Evolutionary conservation across 2,797 vertebrate genomes (phyloP), one percentile per base, ranked within the genome.

Genomic region (Gallinago stenura): DNA sequence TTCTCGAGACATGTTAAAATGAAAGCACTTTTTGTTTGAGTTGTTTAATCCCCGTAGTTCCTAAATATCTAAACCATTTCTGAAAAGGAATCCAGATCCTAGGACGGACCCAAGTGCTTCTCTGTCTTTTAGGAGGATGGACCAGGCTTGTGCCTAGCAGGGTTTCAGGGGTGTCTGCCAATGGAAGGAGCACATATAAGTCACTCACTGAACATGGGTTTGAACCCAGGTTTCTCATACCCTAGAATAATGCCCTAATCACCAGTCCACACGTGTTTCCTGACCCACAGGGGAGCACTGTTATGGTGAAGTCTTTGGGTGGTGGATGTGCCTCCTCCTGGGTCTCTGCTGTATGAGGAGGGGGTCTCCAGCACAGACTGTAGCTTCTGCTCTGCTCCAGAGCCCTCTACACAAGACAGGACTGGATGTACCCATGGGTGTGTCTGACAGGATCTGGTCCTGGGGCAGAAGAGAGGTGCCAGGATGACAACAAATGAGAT

Each of bases 241-340:
- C 12, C 26, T 21, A 64, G 12, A 45, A 28, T 12, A 65, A 57
- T 10, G 2, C 4, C n/a, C 16, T 84, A 25, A 41, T 62, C 22
- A 26, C 15, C 22, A 41, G 17, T 70, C 24, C 69, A 13, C 0
- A 6, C 3, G 3, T 1, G 0, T 81, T 86, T 72, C 33, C 77
- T 81, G 54, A 46, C 8, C 15, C 50, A 11, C 11, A n/a, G 28
- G 11, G 35, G 7, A 46, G 15, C 22, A 31, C 2, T 2, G 2
- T 39, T 46, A 24, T 53, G 51, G 58, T 50, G 53, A 30, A 18
- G 21, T 10, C 33, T 72, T n/a, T 48, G n/a, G 6, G 7, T 54
- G 45, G 56, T 25, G 39, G 69, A 39, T 0, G 1, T 51, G 26
- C 12, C 8, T 51, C 35, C 24, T 83, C 9, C 50, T 15, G 12